These are phyloP conservation scores for Neoarius graeffei DNA, from an alignment of 2,113 vertebrate species.

Conservation along the genomic window DNA sequence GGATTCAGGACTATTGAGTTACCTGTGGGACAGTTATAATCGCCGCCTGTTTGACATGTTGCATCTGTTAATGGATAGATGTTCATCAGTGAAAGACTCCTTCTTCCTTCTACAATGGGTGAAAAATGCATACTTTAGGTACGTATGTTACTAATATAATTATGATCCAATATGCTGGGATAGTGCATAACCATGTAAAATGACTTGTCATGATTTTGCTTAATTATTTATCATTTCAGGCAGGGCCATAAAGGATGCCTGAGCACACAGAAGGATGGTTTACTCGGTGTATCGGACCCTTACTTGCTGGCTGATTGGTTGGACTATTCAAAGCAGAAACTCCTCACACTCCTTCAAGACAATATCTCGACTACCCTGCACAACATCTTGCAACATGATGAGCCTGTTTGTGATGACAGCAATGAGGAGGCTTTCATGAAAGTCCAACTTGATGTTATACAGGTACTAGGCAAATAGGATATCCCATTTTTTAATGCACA, in stretches of 20 bases:
- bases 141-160: background rate
- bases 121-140: slow-evolving; percentile 57
- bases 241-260: slow-evolving; percentile 16
- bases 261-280: background rate
- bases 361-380: slow-evolving; percentile 20
- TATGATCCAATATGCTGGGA: background rate
- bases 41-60: slow-evolving; percentile 35
- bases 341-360: slow-evolving; percentile 42
- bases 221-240: slow-evolving; percentile 50
- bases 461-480: slow-evolving; percentile 49
- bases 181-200: background rate
- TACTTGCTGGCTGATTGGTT: slow-evolving; percentile 45
- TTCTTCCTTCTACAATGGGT: slow-evolving; percentile 57
- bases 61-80: slow-evolving; percentile 42
- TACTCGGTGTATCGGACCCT: slow-evolving; percentile 40
- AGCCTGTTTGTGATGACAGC: background rate
- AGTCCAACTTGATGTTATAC: slow-evolving; percentile 63
- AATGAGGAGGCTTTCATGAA: slow-evolving; percentile 50
- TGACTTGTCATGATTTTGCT: background rate
- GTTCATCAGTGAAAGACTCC: background rate
- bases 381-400: slow-evolving; percentile 34
- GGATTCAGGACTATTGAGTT: background rate
- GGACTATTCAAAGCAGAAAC: slow-evolving; percentile 40
- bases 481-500: background rate
- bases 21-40: slow-evolving; percentile 45